A percentile compares a stretch with the other conserved stretches of the same genome.
Conservation (phyloP, 1,140 invertebrate species). For the Euwallacea fornicatus region DNA sequence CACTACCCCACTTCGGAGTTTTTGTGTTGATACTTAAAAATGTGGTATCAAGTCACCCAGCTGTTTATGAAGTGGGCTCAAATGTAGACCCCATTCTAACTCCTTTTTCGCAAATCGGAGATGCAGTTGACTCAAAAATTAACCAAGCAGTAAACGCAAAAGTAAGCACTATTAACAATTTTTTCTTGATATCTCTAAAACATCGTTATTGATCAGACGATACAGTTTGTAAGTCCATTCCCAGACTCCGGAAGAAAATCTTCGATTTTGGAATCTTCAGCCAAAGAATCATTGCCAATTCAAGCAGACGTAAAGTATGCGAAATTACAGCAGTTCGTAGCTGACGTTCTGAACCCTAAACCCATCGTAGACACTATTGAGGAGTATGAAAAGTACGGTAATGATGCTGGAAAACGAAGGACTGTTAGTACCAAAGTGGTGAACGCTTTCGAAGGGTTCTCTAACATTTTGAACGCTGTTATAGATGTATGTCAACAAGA, state of each 20-base stretch:
- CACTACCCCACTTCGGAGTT: too few relatives aligned
- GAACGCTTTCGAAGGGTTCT: constrained; percentile 60
- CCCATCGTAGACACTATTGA: constrained; percentile 69
- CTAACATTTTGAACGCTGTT: constrained; percentile 56
- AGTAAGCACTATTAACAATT: constrained; percentile 27
- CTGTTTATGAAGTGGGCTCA: too few relatives aligned
- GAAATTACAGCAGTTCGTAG: constrained; percentile 54
- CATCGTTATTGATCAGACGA: constrained; percentile 20
- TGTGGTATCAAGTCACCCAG: too few relatives aligned
- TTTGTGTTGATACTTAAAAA: too few relatives aligned
- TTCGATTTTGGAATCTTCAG: constrained; percentile 42
- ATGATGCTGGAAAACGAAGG: constrained; percentile 63
- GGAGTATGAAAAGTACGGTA: constrained; percentile 73
- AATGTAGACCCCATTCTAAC: constrained; percentile 19
- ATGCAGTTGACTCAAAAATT: constrained; percentile 36
- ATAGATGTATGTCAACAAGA: constrained; percentile 44
- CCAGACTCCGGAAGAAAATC: constrained; percentile 45
- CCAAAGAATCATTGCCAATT: constrained; percentile 43
- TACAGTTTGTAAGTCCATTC: constrained; percentile 38
- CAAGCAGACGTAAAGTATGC: constrained; percentile 53
- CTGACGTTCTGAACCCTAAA: constrained; percentile 58
- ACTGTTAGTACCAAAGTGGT: constrained; percentile 61
- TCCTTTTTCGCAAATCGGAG: constrained; percentile 38
- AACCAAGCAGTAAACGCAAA: constrained; percentile 33
- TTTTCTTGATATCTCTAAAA: not conserved